Base-by-base conservation (phyloP, 2,888 invertebrate genomes). In the Reticulitermes lucifugus region DNA sequence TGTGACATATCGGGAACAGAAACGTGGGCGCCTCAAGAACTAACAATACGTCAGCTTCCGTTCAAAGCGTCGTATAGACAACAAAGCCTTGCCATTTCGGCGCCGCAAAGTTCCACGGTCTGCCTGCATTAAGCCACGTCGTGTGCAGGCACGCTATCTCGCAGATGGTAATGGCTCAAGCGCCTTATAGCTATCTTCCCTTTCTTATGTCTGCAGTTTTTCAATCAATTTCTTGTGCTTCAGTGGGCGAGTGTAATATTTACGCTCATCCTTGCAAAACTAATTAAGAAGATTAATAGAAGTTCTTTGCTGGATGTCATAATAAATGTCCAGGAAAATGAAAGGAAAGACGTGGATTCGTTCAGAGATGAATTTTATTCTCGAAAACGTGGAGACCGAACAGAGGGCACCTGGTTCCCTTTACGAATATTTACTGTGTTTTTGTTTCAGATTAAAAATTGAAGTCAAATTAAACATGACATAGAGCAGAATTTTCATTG, bases 201-300 rank as follows among this genome's bases (percentile, higher is more conserved):
- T 71, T 70, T 25, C 71, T 46, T 51, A 73, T n/a, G 46, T 79
- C 71, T 81, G 85, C 85, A 85, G 83, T 80, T 85, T 85, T 85
- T 83, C 85, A 85, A 85, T 85, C 85, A 83, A 83, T 85, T 85
- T 79, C 51, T 35, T 46, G 22, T 65, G 55, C 79, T 71, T 79
- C 73, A 79, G 25, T 60, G 85, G 81, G 60, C 70, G 59, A 83
- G 82, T 71, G 60, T 70, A 75, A 82, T 85, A 82, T 85, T 83
- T 85, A 82, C 85, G 82, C 80, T 12, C 65, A 35, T 29, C 77
- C 83, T 85, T 75, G 79, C 83, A 41, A 83, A 85, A 83, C 79
- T 85, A 85, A 85, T 85, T 85, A 85, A 85, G 83, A 85, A 85
- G 85, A 85, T 85, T 85, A 85, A 85, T 85, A 79, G 85, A 43